Evolutionary conservation across 2,888 invertebrate genomes (phyloP), one percentile per base, ranked within the genome.

Genomic region (Cerastis leucographa): DNA sequence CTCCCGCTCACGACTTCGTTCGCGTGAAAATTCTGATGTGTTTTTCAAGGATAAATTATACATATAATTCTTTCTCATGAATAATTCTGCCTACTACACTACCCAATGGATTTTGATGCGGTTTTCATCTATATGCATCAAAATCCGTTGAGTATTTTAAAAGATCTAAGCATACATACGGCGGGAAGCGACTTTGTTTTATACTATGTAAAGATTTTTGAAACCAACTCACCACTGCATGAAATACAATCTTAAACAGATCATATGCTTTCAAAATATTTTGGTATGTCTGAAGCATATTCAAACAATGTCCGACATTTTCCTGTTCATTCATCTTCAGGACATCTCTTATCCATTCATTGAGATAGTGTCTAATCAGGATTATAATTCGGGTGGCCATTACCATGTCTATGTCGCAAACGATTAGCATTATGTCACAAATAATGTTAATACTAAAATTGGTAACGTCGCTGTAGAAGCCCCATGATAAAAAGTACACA

Each of bases 171-270:
- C 35, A 3, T 35, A 35, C 35, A 35, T 1, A 35, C 3, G 35
- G 35, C 35, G 35, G 35, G 35, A 35, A 35, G 35, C 35, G 35
- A 1, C 35, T 35, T 35, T 35, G 35, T 35, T 35, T 35, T 35
- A 35, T 35, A 35, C 35, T 3, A 35, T 35, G 35, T 35, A 2
- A 35, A 35, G 35, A 35, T 1, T 35, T 35, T 35, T 35, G 35
- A 35, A 35, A 35, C 35, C 35, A 35, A 35, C 35, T 84, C 64
- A 87, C 87, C 80, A 81, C 40, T 35, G 44, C 12, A 69, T 84
- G 72, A 62, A 83, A 84, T 3, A 77, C 51, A 1, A 51, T 69
- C 19, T 74, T 75, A 25, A 62, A 82, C 7, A 86, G 44, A 35
- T 71, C 54, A 29, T 74, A 83, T 40, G 54, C 54, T 54, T 25